Percentiles rank a stretch among this genome's conserved stretches.
Conservation (phyloP, 2,113 vertebrate genomes). For the rabbit (Oryctolagus cuniculus) region mOryCun1.1 NC_091440.1:46413501-46414000, state of each 20-base stretch:
- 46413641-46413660: not conserved
- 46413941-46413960: constrained; percentile 85
- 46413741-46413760: too few relatives aligned
- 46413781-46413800: not conserved
- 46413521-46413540: not conserved
- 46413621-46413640: too few relatives aligned
- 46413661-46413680: not conserved
- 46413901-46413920: constrained; percentile 78
- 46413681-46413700: too few relatives aligned
- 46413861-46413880: constrained; percentile 69
- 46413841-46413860: not conserved
- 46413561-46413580: not conserved
- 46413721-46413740: too few relatives aligned
- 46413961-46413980: constrained; percentile 77
- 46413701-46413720: too few relatives aligned
- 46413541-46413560: constrained; percentile 35
- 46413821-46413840: not conserved
- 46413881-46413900: constrained; percentile 79
- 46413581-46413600: constrained; percentile 55
- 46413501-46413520: constrained; percentile 42
- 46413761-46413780: not conserved
- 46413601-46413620: not conserved
- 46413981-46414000: constrained; percentile 79
- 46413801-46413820: not conserved
- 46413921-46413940: constrained; percentile 80